A percentile compares a stretch with the other conserved stretches of the same genome.
These are phyloP conservation scores for Plotosus lineatus DNA, from an alignment of 2,113 vertebrate genomes.

Conservation along the genomic window DNA sequence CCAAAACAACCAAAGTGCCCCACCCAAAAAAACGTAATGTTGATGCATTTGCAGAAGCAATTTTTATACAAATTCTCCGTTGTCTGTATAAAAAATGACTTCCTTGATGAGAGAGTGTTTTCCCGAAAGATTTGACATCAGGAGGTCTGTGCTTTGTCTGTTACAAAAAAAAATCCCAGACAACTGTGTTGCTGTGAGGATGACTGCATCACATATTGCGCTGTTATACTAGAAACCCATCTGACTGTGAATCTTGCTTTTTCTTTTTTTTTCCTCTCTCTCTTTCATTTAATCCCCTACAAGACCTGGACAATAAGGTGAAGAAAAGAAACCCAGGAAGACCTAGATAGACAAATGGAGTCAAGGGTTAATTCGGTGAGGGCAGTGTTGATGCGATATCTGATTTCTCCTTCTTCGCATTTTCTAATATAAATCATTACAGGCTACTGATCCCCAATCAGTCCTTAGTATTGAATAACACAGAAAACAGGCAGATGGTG, in stretches of 20 bases:
- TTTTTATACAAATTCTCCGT: neutral
- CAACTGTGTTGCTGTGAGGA: neutral
- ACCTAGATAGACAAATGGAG: constrained; percentile 12
- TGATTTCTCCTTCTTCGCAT: constrained; percentile 44
- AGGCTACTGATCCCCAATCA: constrained; percentile 53
- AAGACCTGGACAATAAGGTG: neutral
- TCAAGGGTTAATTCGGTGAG: constrained; percentile 42
- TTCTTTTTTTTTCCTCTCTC: neutral
- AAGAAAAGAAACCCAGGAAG: neutral
- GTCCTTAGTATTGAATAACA: constrained; percentile 53
- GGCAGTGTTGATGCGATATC: constrained; percentile 35
- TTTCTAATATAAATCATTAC: constrained; percentile 48
- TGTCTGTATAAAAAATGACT: neutral
- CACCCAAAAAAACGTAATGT: too few species aligned
- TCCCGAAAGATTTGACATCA: neutral
- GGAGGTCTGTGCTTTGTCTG: neutral
- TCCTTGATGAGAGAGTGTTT: neutral
- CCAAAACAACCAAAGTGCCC: too few species aligned
- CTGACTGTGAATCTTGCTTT: neutral
- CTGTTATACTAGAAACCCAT: neutral
- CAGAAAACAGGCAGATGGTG: constrained; percentile 50
- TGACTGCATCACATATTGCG: neutral
- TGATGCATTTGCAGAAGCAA: neutral
- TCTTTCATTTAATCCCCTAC: neutral
- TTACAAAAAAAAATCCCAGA: neutral